Evolutionary conservation across 2,888 invertebrate species (phyloP).

Genomic region (Seira ritae): DNA sequence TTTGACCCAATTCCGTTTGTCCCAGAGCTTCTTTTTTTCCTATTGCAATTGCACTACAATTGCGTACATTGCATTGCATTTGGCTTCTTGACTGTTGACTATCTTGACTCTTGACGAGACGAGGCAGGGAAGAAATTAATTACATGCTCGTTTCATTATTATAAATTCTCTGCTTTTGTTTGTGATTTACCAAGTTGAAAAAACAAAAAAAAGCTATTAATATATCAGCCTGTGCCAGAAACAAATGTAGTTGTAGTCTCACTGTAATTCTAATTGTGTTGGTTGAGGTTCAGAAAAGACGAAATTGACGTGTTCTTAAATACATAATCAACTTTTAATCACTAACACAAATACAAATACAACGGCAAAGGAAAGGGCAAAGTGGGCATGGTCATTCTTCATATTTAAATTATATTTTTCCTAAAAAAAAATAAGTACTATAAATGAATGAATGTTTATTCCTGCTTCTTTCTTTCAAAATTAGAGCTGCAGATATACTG

Average conservation of each 20-base stretch:
- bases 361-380: too few relatives aligned
- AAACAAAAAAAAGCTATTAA: conserved; percentile 15
- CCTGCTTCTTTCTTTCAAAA: not conserved
- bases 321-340: conserved; percentile 9
- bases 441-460: too few relatives aligned
- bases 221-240: conserved; percentile 23
- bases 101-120: too few relatives aligned
- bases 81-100: too few relatives aligned
- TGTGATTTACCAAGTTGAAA: not conserved
- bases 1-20: conserved; percentile 57
- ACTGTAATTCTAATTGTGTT: not conserved
- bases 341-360: not conserved
- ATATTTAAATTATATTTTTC: too few relatives aligned
- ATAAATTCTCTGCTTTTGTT: conserved; percentile 13
- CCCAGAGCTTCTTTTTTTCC: conserved; percentile 50
- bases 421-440: too few relatives aligned
- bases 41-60: not conserved
- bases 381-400: conserved; percentile 12
- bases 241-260: conserved; percentile 14
- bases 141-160: not conserved
- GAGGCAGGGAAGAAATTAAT: not conserved
- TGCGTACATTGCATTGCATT: not conserved
- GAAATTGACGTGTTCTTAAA: conserved; percentile 7
- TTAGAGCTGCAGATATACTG: not conserved
- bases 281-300: not conserved